Evolutionary conservation across 2,888 invertebrate species (phyloP).

Genomic region (Meiosimyza platycephala): DNA sequence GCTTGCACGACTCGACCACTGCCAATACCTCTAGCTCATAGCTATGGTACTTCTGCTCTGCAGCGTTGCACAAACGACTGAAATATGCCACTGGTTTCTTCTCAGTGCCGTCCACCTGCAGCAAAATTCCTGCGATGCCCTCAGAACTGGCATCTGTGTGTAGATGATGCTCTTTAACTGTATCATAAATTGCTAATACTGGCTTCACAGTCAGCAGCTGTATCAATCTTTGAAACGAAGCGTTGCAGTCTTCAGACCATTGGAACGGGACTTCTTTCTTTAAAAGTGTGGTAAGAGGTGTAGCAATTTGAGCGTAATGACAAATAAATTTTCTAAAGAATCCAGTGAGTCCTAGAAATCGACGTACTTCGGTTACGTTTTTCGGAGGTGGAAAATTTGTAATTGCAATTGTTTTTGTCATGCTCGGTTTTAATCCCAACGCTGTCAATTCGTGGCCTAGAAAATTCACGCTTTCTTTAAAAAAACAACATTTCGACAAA

Average conservation of each 20-base stretch:
- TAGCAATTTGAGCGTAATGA: slow-evolving; percentile 34
- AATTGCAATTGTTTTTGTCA: slow-evolving; percentile 36
- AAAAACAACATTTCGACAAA: no score
- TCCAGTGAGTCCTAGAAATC: slow-evolving; percentile 37
- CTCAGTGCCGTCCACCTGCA: no score
- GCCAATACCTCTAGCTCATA: no score
- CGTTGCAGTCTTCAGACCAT: slow-evolving; percentile 23
- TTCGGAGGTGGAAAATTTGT: slow-evolving; percentile 35
- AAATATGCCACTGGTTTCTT: no score
- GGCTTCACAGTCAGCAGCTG: background rate
- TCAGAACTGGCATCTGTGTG: background rate
- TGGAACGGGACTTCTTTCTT: slow-evolving; percentile 25
- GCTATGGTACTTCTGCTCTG: no score
- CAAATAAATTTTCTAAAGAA: slow-evolving; percentile 40
- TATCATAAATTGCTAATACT: background rate
- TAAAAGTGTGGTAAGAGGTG: slow-evolving; percentile 33
- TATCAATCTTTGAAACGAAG: background rate
- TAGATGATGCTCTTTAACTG: background rate
- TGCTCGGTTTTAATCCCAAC: slow-evolving; percentile 46
- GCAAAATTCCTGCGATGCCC: background rate
- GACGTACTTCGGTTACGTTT: slow-evolving; percentile 35
- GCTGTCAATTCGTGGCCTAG: slow-evolving; percentile 50
- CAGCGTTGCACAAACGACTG: no score
- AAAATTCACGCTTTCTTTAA: slow-evolving; percentile 47
- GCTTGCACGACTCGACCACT: no score